Evolutionary conservation across 2,888 invertebrate genomes (phyloP), one percentile per base, ranked within the genome.

Genomic region (Trilocha varians): DNA sequence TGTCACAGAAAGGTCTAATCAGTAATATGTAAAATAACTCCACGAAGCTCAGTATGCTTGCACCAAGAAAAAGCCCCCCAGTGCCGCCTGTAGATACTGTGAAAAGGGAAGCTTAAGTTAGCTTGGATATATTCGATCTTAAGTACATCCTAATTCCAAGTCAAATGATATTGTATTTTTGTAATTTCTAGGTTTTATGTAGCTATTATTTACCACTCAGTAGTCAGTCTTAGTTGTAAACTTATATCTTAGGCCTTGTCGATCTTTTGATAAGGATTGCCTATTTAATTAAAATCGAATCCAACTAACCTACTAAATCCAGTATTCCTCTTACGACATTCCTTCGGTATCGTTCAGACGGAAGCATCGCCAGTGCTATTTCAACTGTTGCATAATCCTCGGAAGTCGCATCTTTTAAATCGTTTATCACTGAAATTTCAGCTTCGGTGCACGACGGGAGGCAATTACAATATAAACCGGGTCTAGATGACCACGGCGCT

Each of bases 401-500:
- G 1, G 58, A 40, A 0, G 71, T 74, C 2, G 62, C 50, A 13
- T 60, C 59, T 53, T 76, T 78, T 42, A 87, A 87, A 49, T 90
- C 89, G 49, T 88, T 88, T 8, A 91, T 87, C 1, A 90, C 84
- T 1, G 89, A 82, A 51, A 91, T 87, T 62, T 93, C 92, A 13
- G 91, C 89, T 73, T 93, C 92, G 0, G 91, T 90, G 56, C 93
- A 93, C 0, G 92, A 91, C 0, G 92, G 92, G 39, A 92, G 65
- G 53, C 93, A 93, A 56, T 90, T 87, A 55, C 93, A 93, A 35
- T 88, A 87, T 8, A 93, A 66, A 0, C 92, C 92, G 5, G 80
- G 77, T 5, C 90, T 87, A 0, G 67, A 59, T 6, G 85, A 84
- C 87, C 87, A 87, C 16, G 68, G 62, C 1, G 84, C 84, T 69